These are phyloP conservation scores for Brachionus sp. DNA, from an alignment of 1,140 invertebrate species.

Conservation along the genomic window DNA sequence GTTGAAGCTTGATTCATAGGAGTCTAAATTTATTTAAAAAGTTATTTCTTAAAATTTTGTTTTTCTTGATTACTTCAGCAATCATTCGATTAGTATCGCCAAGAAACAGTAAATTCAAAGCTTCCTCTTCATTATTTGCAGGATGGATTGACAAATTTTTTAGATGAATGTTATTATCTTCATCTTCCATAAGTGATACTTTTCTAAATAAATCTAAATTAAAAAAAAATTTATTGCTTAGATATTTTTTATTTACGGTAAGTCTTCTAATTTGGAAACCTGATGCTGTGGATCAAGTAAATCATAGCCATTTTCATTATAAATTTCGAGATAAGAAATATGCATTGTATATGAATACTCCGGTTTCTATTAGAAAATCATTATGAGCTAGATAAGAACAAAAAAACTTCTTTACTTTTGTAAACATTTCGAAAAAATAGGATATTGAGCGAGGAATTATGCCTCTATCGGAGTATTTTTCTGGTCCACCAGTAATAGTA, in stretches of 20 bases:
- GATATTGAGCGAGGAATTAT: constrained; percentile 59
- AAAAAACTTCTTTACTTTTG: constrained; percentile 50
- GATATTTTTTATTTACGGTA: constrained; percentile 59
- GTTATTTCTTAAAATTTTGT: not conserved
- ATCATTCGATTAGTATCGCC: constrained; percentile 67
- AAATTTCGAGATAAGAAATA: constrained; percentile 61
- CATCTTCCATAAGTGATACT: constrained; percentile 65
- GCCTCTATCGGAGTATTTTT: constrained; percentile 57
- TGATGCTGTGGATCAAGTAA: constrained; percentile 63
- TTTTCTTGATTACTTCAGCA: constrained; percentile 59
- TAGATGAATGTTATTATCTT: constrained; percentile 64
- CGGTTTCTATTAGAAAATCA: constrained; percentile 50
- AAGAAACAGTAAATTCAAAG: constrained; percentile 64
- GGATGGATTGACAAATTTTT: constrained; percentile 65
- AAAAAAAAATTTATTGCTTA: not conserved
- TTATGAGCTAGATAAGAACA: not conserved
- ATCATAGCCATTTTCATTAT: constrained; percentile 65
- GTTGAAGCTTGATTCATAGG: constrained; percentile 68
- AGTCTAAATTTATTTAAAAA: constrained; percentile 56
- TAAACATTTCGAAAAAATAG: constrained; percentile 58
- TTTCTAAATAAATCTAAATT: constrained; percentile 53
- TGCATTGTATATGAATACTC: constrained; percentile 54
- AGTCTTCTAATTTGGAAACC: constrained; percentile 63
- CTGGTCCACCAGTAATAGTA: constrained; percentile 60
- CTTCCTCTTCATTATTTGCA: constrained; percentile 65